These are phyloP conservation scores for Thunnus thynnus DNA, from an alignment of 2,113 vertebrate genomes.

Conservation along the genomic window DNA sequence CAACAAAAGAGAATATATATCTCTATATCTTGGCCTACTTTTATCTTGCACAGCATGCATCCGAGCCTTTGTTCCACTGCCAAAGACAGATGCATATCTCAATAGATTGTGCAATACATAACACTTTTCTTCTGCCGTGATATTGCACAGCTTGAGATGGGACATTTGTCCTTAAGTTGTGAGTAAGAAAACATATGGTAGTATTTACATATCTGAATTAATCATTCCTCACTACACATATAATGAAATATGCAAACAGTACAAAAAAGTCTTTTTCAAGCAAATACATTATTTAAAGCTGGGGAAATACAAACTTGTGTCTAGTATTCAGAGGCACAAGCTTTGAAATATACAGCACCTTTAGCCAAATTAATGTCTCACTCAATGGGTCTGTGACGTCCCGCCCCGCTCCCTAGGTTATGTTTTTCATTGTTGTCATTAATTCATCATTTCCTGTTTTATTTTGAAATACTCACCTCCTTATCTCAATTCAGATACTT, in stretches of 20 bases:
- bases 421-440: too few species aligned
- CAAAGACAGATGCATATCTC: conserved; percentile 58
- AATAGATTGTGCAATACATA: conserved; percentile 48
- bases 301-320: conserved; percentile 25
- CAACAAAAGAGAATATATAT: conserved; percentile 51
- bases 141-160: conserved; percentile 8
- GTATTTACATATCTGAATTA: conserved; percentile 39
- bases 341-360: conserved; percentile 30
- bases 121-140: conserved; percentile 36
- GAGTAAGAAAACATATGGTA: conserved; percentile 11
- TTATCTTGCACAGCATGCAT: conserved; percentile 59
- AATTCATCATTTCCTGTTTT: too few species aligned
- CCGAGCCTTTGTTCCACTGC: conserved; percentile 60
- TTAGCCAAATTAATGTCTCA: conserved; percentile 17
- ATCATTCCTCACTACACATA: neutral
- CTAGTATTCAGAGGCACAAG: neutral
- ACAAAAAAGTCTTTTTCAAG: neutral
- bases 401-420: too few species aligned
- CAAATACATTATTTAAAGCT: neutral
- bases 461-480: too few species aligned
- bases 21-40: conserved; percentile 67
- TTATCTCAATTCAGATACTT: too few species aligned
- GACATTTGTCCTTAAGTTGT: conserved; percentile 12
- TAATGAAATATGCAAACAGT: conserved; percentile 4
- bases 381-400: too few species aligned